Evolutionary conservation across 2,797 vertebrate genomes (phyloP).

Genomic region (Malurus splendens): DNA sequence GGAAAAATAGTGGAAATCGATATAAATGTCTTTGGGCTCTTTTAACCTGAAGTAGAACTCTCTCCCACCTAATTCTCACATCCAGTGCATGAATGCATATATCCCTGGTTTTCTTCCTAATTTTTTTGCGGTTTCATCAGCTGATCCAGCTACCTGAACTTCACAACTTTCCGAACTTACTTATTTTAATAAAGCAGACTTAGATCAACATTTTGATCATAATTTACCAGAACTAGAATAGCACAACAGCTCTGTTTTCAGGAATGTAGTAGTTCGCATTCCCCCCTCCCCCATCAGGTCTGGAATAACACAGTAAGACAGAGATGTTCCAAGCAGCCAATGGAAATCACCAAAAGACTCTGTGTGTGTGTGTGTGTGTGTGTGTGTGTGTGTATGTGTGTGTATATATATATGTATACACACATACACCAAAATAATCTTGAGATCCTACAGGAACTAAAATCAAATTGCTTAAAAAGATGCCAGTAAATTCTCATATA

Average conservation of each 20-base stretch:
- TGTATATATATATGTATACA: rapidly evolving
- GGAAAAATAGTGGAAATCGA: background rate
- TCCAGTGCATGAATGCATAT: background rate
- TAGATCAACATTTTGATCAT: background rate
- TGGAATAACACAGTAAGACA: background rate
- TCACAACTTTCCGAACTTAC: background rate
- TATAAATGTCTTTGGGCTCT: background rate
- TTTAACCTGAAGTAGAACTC: background rate
- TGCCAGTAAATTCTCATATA: background rate
- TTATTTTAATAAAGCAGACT: background rate
- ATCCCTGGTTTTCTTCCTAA: background rate
- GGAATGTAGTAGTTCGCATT: background rate
- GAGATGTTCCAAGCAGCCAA: background rate
- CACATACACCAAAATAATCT: rapidly evolving
- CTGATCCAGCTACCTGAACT: background rate
- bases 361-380: background rate
- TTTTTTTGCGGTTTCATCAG: background rate
- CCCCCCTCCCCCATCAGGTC: background rate
- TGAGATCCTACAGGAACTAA: background rate
- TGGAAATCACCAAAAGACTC: background rate
- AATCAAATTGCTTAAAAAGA: background rate
- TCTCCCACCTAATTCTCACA: background rate
- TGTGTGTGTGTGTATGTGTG: background rate
- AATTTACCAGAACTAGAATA: background rate
- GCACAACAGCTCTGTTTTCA: background rate